Conservation (phyloP, 2,113 vertebrate genomes). For the Albula glossodonta region DNA sequence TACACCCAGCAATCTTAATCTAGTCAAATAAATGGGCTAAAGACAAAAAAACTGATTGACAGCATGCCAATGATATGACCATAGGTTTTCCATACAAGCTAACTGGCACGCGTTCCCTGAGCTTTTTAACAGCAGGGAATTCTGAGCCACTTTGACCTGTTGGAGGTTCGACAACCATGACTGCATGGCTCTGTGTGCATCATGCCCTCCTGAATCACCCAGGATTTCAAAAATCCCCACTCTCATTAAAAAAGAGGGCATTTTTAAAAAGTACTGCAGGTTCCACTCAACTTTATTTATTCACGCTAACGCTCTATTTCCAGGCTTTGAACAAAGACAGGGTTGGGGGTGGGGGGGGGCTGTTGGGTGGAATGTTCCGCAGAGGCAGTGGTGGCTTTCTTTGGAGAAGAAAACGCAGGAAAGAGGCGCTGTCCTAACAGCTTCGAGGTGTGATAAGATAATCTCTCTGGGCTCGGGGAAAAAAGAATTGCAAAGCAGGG, state of each 20-base stretch:
- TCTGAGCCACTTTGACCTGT: background rate
- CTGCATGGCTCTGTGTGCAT: background rate
- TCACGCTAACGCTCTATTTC: conserved; percentile 22
- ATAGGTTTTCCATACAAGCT: background rate
- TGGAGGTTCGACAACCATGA: background rate
- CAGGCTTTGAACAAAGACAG: conserved; percentile 4
- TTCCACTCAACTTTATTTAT: conserved; percentile 17
- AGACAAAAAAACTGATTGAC: background rate
- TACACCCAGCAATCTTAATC: background rate
- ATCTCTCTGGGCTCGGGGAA: conserved; percentile 15
- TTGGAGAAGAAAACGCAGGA: conserved; percentile 10
- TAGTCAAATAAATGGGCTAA: background rate
- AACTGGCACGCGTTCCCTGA: background rate
- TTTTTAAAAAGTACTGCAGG: background rate
- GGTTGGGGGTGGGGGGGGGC: background rate
- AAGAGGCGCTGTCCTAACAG: conserved; percentile 24
- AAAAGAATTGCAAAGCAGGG: conserved; percentile 16
- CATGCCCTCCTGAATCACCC: background rate
- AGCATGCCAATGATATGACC: background rate
- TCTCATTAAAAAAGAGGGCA: background rate
- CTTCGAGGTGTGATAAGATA: conserved; percentile 27
- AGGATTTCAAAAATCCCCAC: conserved; percentile 7
- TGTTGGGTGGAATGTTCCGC: background rate
- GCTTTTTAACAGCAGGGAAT: background rate
- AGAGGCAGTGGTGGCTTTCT: conserved; percentile 1